Percentiles rank a stretch among this genome's conserved stretches.
phyloP scores from a whole-genome alignment of 2,113 vertebrate genomes.

The Ardeotis arabs region DNA sequence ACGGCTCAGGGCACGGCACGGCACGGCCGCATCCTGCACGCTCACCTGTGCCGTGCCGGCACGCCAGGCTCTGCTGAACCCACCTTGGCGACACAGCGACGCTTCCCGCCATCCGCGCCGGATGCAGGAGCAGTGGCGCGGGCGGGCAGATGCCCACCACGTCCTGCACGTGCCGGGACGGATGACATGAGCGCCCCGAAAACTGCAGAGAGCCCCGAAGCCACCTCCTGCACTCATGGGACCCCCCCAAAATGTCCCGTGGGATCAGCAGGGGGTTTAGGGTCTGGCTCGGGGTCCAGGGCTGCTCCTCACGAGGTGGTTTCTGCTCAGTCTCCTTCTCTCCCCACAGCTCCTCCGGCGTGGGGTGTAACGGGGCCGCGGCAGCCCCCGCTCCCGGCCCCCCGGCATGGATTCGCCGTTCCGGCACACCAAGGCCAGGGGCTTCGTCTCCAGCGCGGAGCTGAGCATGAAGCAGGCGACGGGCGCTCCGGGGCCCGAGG shows the following conservation, averaged over 20 bases:
- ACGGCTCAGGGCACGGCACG: neutral
- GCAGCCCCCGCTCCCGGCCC: neutral
- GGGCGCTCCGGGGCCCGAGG: slow-evolving; percentile 23
- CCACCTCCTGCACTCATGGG: neutral
- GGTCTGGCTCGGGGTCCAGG: neutral
- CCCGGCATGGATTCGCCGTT: neutral
- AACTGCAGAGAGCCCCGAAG: neutral
- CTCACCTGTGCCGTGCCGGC: neutral
- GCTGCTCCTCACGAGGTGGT: fast-evolving
- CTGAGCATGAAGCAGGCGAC: slow-evolving; percentile 60
- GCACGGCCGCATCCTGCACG: neutral
- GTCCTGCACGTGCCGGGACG: fast-evolving
- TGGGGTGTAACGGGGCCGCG: fast-evolving
- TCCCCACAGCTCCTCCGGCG: neutral
- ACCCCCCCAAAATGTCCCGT: neutral
- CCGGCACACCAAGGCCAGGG: neutral
- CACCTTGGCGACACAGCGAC: fast-evolving
- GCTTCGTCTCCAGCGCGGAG: slow-evolving; percentile 64
- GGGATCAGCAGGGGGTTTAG: neutral
- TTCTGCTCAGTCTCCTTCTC: neutral
- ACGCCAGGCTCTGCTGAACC: neutral
- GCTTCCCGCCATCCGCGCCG: neutral
- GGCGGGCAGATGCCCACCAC: neutral
- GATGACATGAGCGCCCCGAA: fast-evolving
- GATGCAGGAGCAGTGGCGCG: fast-evolving